These are phyloP conservation scores for Achlya flavicornis DNA, from an alignment of 2,888 invertebrate species.

Conservation along the genomic window DNA sequence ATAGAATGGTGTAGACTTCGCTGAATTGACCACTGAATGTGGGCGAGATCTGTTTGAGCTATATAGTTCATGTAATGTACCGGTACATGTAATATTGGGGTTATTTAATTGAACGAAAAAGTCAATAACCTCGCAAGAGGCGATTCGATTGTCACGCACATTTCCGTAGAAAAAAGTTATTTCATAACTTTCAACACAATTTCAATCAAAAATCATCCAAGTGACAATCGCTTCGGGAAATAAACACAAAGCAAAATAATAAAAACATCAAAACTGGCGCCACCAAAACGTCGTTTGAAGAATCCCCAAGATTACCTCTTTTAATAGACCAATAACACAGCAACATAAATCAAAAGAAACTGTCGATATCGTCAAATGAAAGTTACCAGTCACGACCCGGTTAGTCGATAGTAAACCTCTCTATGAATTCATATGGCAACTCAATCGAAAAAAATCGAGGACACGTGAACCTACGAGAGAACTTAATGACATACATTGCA, in stretches of 20 bases:
- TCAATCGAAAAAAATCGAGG: slow-evolving; percentile 1
- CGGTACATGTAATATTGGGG: neutral
- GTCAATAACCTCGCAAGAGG: neutral
- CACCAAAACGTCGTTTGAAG: too few species aligned
- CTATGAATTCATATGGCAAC: slow-evolving; percentile 22
- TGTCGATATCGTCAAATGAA: slow-evolving; percentile 26
- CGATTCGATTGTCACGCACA: neutral
- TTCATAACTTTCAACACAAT: neutral
- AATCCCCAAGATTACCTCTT: too few species aligned
- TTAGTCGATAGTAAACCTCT: slow-evolving; percentile 24
- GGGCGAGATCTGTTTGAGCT: too few species aligned
- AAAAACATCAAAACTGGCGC: neutral
- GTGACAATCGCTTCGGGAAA: neutral
- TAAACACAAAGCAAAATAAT: neutral
- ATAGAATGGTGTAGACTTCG: neutral
- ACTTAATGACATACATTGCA: slow-evolving; percentile 6
- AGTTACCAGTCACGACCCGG: slow-evolving; percentile 32
- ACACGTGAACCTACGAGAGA: neutral
- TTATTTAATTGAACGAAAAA: neutral
- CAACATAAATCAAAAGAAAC: slow-evolving; percentile 15
- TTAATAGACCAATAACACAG: too few species aligned
- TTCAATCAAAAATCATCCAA: neutral
- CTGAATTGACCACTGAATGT: slow-evolving; percentile 1
- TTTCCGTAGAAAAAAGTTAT: neutral
- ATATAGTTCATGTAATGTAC: neutral